Base-by-base conservation (phyloP, 53 echinoderm and acorn worm species). In the Stichopus horrens region DNA sequence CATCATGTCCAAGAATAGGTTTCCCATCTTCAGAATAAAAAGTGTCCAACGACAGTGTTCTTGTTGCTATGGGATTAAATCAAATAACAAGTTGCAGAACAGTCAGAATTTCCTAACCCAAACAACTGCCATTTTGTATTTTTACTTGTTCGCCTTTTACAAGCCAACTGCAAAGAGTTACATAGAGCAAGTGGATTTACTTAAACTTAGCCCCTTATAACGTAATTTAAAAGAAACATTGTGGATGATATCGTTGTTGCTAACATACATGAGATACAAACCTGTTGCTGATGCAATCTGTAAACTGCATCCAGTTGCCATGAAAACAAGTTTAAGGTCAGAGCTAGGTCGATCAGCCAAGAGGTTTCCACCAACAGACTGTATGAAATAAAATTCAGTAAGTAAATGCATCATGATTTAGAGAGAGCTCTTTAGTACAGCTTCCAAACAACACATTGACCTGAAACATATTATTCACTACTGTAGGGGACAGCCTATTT, bases 331-430 rank as follows among this genome's bases (percentile, higher is more conserved):
- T 85, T 67, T 63, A 8, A 85, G 6, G 22, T 85, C 85, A 58
- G 85, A 85, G 85, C 18, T 66, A 23, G 57, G 23, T 57, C 63
- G 23, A 51, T 51, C 66, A 65, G 85, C 52, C 52, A 85, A 67
- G 51, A 85, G 22, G 22, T 85, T 85, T 11, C 85, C 85, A 20
- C 85, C 85, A 52, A 85, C 22, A 57, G 85, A 68, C 85, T 85
- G 85, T 7, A 63, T 51, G 37, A 0, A 76, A 52, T n/a, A 67
- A n/a, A 67, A 67, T 37, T 37, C 37, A 37, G 37, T 37, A 63
- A 16, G 7, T 63, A 13, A 63, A 13, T 63, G 63, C 63, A 63
- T 63, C 63, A 63, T 13, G 37, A 37, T 37, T 37, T 37, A 37
- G 37, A 37, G 37, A 37, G 37, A 37, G 37, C 37, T 37, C 1